Evolutionary conservation across 2,113 vertebrate species (phyloP).

Genomic region (Caranx ignobilis): DNA sequence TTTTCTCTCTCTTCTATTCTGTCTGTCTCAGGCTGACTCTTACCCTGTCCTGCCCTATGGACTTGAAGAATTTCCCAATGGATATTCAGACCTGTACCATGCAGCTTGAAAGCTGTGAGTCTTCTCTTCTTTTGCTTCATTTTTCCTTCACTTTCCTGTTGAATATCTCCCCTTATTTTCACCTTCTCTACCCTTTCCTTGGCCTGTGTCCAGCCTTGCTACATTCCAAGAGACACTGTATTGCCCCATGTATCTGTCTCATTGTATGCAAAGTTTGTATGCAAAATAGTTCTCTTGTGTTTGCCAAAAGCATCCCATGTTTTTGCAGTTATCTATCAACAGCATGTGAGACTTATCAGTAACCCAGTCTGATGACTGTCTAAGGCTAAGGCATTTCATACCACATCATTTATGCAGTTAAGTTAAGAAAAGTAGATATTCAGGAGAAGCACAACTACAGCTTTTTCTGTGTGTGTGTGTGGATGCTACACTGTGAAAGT

Average conservation of each 20-base stretch:
- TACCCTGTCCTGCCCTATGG: conserved; percentile 95
- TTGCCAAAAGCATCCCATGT: background rate
- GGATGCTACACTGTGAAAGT: background rate
- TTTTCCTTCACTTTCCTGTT: conserved; percentile 17
- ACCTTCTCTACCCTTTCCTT: conserved; percentile 16
- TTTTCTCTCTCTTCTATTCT: conserved; percentile 68
- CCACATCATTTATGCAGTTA: background rate
- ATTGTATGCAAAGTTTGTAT: background rate
- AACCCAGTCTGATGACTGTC: too few species aligned
- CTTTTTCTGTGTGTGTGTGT: too few species aligned
- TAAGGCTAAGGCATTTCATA: too few species aligned
- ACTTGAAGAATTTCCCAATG: conserved; percentile 98
- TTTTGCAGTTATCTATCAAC: background rate
- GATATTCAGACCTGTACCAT: conserved; percentile 96
- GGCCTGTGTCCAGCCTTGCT: conserved; percentile 1
- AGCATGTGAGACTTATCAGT: too few species aligned
- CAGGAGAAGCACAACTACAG: background rate
- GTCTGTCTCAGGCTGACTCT: conserved; percentile 89
- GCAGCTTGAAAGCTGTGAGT: conserved; percentile 98
- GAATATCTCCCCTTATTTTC: conserved; percentile 9
- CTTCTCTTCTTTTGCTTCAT: conserved; percentile 50
- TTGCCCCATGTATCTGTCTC: conserved; percentile 8
- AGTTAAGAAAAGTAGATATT: background rate
- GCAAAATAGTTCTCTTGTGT: background rate
- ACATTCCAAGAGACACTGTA: background rate